phyloP scores from a whole-genome alignment of 2,113 vertebrate species.

The Steatornis caripensis region DNA sequence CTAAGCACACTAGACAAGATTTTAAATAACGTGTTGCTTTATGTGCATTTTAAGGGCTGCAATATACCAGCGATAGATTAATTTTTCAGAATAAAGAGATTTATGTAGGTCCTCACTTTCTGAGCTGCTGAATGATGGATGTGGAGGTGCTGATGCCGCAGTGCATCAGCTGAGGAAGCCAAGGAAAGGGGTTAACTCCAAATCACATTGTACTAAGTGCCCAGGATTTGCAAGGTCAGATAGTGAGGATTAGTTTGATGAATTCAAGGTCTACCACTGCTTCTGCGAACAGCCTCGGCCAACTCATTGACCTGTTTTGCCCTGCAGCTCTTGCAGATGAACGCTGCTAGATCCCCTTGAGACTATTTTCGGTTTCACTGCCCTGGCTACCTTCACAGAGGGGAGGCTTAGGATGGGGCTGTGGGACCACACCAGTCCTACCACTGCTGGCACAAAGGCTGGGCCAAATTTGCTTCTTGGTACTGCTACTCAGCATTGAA shows the following conservation, averaged over 20 bases:
- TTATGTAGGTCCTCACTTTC: not conserved
- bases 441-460: not conserved
- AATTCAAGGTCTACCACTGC: not conserved
- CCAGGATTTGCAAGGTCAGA: not conserved
- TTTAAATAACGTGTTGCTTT: conserved; percentile 40
- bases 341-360: not conserved
- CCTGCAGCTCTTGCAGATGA: not conserved
- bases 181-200: not conserved
- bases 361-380: not conserved
- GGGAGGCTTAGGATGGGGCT: not conserved
- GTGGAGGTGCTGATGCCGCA: not conserved
- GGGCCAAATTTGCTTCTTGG: not conserved
- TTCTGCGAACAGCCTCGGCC: not conserved
- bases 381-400: not conserved
- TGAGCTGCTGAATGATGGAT: conserved; percentile 23
- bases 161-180: not conserved
- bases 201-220: not conserved
- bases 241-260: not conserved
- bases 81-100: conserved; percentile 38
- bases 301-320: not conserved
- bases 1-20: conserved; percentile 42
- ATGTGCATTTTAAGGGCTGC: conserved; percentile 1
- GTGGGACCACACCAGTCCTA: not conserved
- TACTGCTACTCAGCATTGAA: not conserved
- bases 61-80: conserved; percentile 16